phyloP scores from a whole-genome alignment of 2,797 vertebrate species.

The Peromyscus nudipes region DNA sequence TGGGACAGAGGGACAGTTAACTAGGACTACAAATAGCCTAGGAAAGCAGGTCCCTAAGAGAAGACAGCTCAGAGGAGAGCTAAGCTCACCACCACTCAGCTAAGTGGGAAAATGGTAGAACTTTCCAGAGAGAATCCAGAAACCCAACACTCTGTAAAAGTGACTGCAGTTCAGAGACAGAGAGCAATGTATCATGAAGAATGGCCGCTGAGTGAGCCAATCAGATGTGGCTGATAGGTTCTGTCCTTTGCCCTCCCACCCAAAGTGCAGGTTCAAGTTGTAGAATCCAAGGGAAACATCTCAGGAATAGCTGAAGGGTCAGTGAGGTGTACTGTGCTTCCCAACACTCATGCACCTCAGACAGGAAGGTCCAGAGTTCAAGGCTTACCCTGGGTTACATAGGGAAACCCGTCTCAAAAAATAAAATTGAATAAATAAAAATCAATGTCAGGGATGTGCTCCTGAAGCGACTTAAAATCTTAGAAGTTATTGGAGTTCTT shows the following conservation, averaged over 20 bases:
- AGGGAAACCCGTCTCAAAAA: neutral
- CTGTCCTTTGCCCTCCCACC: neutral
- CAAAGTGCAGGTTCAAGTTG: neutral
- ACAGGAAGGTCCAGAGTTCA: neutral
- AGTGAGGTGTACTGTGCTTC: too few relatives aligned
- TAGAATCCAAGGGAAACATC: neutral
- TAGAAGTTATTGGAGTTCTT: neutral
- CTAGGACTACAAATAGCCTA: too few relatives aligned
- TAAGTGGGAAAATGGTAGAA: neutral
- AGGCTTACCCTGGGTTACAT: neutral
- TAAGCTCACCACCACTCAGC: neutral
- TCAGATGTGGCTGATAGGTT: neutral
- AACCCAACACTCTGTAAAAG: neutral
- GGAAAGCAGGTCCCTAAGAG: neutral
- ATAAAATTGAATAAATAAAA: neutral
- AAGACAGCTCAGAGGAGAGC: neutral
- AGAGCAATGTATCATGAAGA: neutral
- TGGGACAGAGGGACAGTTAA: neutral
- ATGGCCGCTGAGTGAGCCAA: neutral
- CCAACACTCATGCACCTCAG: neutral
- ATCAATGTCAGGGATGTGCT: neutral
- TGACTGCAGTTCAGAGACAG: neutral
- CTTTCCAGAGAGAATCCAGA: neutral
- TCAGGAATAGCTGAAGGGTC: neutral
- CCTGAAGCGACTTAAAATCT: neutral